Percentiles rank a stretch among this genome's conserved stretches.
phyloP scores from a whole-genome alignment of 23 tunicate genomes.

The Botrylloides violaceus region DNA sequence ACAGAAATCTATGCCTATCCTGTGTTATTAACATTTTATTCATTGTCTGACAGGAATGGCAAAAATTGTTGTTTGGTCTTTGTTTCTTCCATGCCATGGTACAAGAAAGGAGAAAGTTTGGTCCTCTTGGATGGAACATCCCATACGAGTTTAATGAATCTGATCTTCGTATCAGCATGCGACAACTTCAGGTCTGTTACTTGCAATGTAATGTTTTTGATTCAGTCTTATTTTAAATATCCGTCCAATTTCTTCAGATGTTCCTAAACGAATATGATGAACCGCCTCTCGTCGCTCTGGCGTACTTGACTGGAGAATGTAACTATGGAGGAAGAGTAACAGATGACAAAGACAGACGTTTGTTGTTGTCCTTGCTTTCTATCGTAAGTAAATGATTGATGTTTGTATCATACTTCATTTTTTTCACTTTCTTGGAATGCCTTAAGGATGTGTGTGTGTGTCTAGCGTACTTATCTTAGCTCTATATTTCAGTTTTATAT shows the following conservation, averaged over 20 bases:
- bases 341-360: constrained; percentile 93
- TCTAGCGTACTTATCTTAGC: neutral
- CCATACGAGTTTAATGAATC: constrained; percentile 98
- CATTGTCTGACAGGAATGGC: constrained; percentile 77
- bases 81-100: constrained; percentile 99
- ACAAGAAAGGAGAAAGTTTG: constrained; percentile 92
- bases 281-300: constrained; percentile 69
- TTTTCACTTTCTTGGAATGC: neutral
- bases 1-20: no score
- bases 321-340: constrained; percentile 97
- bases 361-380: constrained; percentile 62
- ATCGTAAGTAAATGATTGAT: constrained; percentile 42
- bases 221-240: no score
- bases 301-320: constrained; percentile 92
- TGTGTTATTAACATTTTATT: no score
- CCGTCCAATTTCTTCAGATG: constrained; percentile 41
- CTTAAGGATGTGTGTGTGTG: neutral
- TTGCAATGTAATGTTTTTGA: neutral
- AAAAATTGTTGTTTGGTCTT: constrained; percentile 81
- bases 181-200: constrained; percentile 76
- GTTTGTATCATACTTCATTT: neutral
- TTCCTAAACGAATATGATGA: constrained; percentile 94
- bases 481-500: constrained; percentile 39
- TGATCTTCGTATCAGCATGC: constrained; percentile 94
- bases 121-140: constrained; percentile 95